Base-by-base conservation (phyloP, 2,888 invertebrate species). In the Tachina lurida region DNA sequence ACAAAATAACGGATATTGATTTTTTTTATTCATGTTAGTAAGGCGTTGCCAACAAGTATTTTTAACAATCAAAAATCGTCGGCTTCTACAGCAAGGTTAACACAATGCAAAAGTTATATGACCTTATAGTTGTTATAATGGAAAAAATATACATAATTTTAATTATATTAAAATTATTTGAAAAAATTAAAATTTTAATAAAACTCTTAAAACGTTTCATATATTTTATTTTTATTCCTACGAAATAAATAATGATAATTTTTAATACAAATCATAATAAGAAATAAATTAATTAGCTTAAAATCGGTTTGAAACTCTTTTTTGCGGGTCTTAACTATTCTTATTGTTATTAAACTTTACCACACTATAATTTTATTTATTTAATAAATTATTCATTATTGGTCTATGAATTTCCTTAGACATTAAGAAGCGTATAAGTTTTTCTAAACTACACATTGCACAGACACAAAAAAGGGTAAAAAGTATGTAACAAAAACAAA, bases 231-330 rank as follows among this genome's bases (percentile, higher is more conserved):
- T 75, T 31, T 17, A 65, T 56, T 65, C 17, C 54, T 65, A 65
- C 65, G 22, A 22, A 75, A 65, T 31, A 31, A 65, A 31, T 56
- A 56, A 13, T 74, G 8, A 52, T 49, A 19, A 62, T 62, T 52
- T 52, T 7, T 52, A 19, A 74, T 17, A 8, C 17, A 65, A 41
- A 54, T 43, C 31, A 43, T 31, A 15, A 19, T 45, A 3, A 15
- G 43, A 19, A 22, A 22, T 3, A 75, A 75, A 43, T 52, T 17
- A 65, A 17, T 76, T 41, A 67, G 8, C 15, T 47, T 58, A 58
- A 56, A 58, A 58, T 41, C 58, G 19, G 15, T 58, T 77, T 71
- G 68, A 78, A 78, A 78, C 77, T 70, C 52, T 78, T 49, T 78
- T 49, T 43, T 58, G 15, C 49, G 39, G 67, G 41, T 9, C 68